Conservation (phyloP, 1,140 invertebrate genomes). For the Anastrepha obliqua region DNA sequence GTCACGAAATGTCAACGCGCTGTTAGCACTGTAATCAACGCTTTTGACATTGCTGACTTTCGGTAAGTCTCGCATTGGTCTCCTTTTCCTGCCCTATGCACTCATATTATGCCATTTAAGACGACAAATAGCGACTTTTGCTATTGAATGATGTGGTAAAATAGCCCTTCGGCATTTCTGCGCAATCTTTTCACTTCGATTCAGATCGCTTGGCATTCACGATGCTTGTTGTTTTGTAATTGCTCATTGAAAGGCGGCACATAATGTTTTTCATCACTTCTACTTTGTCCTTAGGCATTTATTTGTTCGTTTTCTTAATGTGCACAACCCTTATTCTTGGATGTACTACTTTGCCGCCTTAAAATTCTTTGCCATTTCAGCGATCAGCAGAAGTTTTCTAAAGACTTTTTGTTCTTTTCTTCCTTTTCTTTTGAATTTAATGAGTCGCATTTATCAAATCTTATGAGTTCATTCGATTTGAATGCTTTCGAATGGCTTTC, state of each 20-base stretch:
- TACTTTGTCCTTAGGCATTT: constrained; percentile 10
- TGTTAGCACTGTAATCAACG: constrained; percentile 33
- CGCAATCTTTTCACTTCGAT: constrained; percentile 36
- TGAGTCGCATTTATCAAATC: constrained; percentile 23
- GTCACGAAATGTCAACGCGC: constrained; percentile 41
- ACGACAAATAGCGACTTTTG: neutral
- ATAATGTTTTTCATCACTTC: neutral
- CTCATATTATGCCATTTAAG: neutral
- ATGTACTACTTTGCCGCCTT: neutral
- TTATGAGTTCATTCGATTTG: neutral
- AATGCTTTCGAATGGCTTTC: constrained; percentile 20
- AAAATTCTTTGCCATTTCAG: constrained; percentile 23
- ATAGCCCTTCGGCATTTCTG: neutral
- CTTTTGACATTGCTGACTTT: constrained; percentile 49
- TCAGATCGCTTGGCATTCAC: constrained; percentile 1
- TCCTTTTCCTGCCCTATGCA: too few species aligned
- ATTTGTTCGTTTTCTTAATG: constrained; percentile 22
- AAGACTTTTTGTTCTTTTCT: constrained; percentile 37
- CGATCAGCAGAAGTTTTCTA: neutral
- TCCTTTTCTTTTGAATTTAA: neutral
- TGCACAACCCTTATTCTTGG: constrained; percentile 14
- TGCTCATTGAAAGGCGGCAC: constrained; percentile 13
- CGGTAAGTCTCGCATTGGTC: neutral
- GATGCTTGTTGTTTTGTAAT: constrained; percentile 13
- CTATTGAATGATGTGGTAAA: neutral